Conservation (phyloP, 1,140 invertebrate species). For the Ruditapes philippinarum region DNA sequence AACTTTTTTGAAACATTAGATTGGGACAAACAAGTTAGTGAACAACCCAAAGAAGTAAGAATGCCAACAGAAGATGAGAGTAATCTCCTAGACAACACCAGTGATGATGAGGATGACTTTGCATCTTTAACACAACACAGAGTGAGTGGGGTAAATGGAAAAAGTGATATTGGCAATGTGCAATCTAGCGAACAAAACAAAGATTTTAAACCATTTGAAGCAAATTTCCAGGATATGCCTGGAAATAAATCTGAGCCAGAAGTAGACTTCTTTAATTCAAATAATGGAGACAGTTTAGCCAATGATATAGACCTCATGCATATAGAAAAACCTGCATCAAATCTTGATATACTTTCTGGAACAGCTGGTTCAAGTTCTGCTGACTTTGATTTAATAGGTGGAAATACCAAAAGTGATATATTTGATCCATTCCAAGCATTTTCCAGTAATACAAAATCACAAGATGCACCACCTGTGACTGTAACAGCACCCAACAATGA, state of each 20-base stretch:
- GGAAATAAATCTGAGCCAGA: slow-evolving; percentile 24
- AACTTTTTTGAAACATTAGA: slow-evolving; percentile 81
- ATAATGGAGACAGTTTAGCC: slow-evolving; percentile 64
- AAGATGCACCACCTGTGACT: slow-evolving; percentile 35
- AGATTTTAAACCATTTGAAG: slow-evolving; percentile 45
- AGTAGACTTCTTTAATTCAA: slow-evolving; percentile 78
- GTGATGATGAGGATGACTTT: slow-evolving; percentile 82
- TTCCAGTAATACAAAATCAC: slow-evolving; percentile 26
- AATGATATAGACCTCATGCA: slow-evolving; percentile 76
- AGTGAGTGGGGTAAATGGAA: slow-evolving; percentile 28
- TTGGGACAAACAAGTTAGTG: slow-evolving; percentile 68
- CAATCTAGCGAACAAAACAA: slow-evolving; percentile 46
- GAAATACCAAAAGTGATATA: slow-evolving; percentile 56
- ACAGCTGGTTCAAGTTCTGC: slow-evolving; percentile 7
- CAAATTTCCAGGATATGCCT: neutral
- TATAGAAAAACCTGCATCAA: slow-evolving; percentile 81
- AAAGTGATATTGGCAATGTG: slow-evolving; percentile 1
- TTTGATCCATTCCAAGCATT: slow-evolving; percentile 82
- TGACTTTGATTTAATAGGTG: neutral
- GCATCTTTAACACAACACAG: slow-evolving; percentile 72
- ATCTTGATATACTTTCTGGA: slow-evolving; percentile 90
- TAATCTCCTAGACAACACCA: slow-evolving; percentile 70
- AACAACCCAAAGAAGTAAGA: slow-evolving; percentile 15
- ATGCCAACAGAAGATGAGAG: slow-evolving; percentile 43
- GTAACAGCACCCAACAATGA: slow-evolving; percentile 42